These are phyloP conservation scores for Chiloscyllium plagiosum DNA, from an alignment of 2,113 vertebrate genomes.

Conservation along the genomic window DNA sequence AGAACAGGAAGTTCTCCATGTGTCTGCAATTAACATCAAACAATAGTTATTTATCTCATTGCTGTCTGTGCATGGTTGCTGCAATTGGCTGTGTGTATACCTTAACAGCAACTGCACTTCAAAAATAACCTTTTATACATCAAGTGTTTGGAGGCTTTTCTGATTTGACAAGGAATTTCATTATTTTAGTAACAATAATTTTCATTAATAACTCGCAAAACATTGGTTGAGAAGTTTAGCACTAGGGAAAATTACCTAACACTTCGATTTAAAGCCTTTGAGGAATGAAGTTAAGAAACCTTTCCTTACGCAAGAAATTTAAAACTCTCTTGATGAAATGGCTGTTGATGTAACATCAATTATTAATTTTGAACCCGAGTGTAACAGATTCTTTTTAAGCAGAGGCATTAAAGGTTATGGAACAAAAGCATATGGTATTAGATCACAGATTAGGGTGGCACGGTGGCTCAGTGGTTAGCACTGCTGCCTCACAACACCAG, in stretches of 20 bases:
- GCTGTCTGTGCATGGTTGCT: background rate
- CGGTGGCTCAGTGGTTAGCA: too few species aligned
- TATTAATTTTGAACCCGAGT: too few species aligned
- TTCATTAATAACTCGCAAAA: background rate
- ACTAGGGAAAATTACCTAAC: too few species aligned
- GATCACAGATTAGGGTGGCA: background rate
- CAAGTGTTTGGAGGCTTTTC: background rate
- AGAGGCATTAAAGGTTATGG: too few species aligned
- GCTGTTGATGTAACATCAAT: too few species aligned
- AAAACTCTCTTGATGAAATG: too few species aligned
- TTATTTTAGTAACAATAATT: background rate
- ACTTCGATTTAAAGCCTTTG: too few species aligned
- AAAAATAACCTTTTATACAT: background rate
- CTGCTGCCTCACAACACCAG: too few species aligned
- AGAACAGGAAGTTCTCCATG: background rate
- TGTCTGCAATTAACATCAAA: background rate
- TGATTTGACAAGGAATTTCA: background rate
- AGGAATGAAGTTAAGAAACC: too few species aligned
- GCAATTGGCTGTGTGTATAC: constrained; percentile 2
- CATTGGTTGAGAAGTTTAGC: too few species aligned
- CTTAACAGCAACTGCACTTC: background rate
- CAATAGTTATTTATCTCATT: background rate
- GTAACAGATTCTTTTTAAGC: too few species aligned
- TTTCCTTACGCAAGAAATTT: too few species aligned
- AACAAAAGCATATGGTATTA: background rate